Evolutionary conservation across 2,888 invertebrate species (phyloP).

Genomic region (Anoncus sp.): DNA sequence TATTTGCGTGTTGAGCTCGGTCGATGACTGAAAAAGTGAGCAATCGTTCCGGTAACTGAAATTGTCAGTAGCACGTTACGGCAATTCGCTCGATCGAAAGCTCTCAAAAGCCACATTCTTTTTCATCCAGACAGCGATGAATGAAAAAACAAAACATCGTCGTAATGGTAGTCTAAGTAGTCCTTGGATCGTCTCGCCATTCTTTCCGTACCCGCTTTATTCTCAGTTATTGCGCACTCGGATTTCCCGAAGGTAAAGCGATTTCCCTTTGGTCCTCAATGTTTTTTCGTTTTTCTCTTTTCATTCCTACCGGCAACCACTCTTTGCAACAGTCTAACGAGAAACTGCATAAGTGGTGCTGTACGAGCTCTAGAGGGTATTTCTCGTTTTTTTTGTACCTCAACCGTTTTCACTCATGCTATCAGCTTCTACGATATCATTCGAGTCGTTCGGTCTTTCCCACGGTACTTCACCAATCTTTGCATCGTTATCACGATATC

Average conservation of each 20-base stretch:
- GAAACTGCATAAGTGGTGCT: constrained; percentile 22
- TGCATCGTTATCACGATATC: not conserved
- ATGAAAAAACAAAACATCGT: not conserved
- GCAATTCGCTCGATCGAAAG: constrained; percentile 8
- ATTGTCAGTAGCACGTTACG: constrained; percentile 3
- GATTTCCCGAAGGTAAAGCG: constrained; percentile 25
- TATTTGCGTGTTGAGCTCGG: not conserved
- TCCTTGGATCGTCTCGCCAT: constrained; percentile 18
- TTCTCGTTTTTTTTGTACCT: not conserved
- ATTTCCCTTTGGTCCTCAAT: constrained; percentile 28
- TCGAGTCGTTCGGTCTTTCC: not conserved
- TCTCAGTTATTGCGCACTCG: constrained; percentile 10
- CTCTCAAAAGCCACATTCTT: not conserved
- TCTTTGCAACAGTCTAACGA: constrained; percentile 21
- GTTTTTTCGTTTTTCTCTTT: constrained; percentile 12
- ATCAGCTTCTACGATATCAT: not conserved
- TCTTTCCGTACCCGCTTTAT: not conserved
- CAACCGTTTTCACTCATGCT: not conserved
- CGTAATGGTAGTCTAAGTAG: constrained; percentile 22
- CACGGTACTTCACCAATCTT: not conserved
- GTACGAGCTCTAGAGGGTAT: constrained; percentile 5
- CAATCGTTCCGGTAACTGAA: not conserved
- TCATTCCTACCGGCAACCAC: constrained; percentile 7
- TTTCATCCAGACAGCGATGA: not conserved
- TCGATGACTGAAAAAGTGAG: not conserved